phyloP scores from a whole-genome alignment of 2,888 invertebrate species.

The Metacarcinus magister region DNA sequence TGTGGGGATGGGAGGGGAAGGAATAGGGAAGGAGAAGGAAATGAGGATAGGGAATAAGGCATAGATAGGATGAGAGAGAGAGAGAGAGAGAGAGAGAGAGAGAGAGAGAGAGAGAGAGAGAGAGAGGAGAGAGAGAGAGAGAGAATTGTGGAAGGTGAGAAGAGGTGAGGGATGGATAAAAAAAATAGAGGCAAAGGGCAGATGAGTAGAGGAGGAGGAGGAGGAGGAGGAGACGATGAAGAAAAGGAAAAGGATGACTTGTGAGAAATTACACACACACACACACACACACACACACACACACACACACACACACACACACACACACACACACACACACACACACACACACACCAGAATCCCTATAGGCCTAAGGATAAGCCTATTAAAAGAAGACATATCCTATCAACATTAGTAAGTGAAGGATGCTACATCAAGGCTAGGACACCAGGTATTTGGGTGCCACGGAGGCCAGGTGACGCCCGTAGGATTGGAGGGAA shows the following conservation, averaged over 20 bases:
- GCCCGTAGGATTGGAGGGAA: not conserved
- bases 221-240: not conserved
- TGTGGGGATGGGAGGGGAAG: not conserved
- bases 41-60: not conserved
- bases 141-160: not conserved
- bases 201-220: not conserved
- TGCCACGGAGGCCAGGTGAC: too few species aligned
- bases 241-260: not conserved
- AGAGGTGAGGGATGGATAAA: too few species aligned
- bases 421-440: not conserved
- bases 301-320: conserved; percentile 44
- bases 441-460: not conserved
- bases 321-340: conserved; percentile 48
- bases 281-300: not conserved
- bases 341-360: conserved; percentile 1
- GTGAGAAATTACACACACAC: too few species aligned
- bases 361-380: not conserved
- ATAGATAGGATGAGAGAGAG: not conserved
- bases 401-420: not conserved
- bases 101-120: conserved; percentile 55
- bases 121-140: not conserved
- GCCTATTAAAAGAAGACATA: not conserved
- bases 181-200: too few species aligned
- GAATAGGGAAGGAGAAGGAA: not conserved
- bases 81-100: conserved; percentile 52